Conservation (phyloP, 2,888 invertebrate species). For the Norana najaformis region DNA sequence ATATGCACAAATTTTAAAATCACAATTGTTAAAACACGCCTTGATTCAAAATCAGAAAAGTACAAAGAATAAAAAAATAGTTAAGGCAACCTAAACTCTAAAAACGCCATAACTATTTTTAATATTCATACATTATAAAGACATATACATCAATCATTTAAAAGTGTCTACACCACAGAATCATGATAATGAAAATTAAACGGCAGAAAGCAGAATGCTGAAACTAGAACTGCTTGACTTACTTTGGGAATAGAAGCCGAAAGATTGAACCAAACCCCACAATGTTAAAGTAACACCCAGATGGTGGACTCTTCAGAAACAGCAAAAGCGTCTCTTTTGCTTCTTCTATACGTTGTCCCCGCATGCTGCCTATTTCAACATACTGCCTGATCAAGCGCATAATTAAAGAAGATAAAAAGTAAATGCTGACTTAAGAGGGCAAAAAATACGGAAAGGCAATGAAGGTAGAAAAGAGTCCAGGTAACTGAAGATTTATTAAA, state of each 20-base stretch:
- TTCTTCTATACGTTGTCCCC: constrained; percentile 46
- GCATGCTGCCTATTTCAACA: constrained; percentile 49
- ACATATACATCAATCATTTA: neutral
- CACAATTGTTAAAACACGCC: neutral
- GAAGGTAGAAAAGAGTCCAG: neutral
- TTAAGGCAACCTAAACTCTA: too few relatives aligned
- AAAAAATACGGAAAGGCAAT: neutral
- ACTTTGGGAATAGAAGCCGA: constrained; percentile 50
- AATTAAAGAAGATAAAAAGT: neutral
- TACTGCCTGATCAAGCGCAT: neutral
- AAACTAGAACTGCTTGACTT: constrained; percentile 25
- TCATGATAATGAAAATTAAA: neutral
- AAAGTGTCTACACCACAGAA: neutral
- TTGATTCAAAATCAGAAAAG: neutral
- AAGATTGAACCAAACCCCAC: constrained; percentile 50
- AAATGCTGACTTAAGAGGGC: neutral
- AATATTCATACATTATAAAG: too few relatives aligned
- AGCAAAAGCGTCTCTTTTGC: constrained; percentile 51
- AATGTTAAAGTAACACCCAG: constrained; percentile 50
- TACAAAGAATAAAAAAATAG: neutral
- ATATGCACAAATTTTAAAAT: neutral
- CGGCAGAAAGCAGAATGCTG: neutral
- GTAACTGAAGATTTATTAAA: neutral
- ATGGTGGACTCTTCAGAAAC: constrained; percentile 53
- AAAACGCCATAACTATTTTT: too few relatives aligned